A percentile compares a stretch with the other conserved stretches of the same genome.
phyloP scores from a whole-genome alignment of 2,888 invertebrate species.

The Listrodromus nycthemerus region DNA sequence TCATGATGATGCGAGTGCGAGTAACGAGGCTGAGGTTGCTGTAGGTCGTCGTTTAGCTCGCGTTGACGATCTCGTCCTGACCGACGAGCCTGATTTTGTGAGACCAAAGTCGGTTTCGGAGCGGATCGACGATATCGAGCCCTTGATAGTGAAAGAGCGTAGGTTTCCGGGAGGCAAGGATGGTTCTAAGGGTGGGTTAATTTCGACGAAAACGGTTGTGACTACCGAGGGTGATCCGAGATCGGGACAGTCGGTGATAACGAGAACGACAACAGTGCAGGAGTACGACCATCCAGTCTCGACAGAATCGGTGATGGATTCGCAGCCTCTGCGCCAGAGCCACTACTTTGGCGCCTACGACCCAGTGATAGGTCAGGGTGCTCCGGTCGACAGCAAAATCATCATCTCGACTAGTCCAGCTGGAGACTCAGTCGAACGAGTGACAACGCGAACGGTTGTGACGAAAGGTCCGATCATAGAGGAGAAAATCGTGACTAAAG shows the following conservation, averaged over 20 bases:
- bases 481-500: slow-evolving; percentile 31
- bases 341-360: slow-evolving; percentile 67
- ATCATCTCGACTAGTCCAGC: slow-evolving; percentile 37
- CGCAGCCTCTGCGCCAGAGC: slow-evolving; percentile 43
- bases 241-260: slow-evolving; percentile 70
- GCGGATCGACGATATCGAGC: slow-evolving; percentile 70
- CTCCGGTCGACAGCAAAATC: slow-evolving; percentile 40
- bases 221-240: slow-evolving; percentile 71
- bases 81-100: slow-evolving; percentile 57
- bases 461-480: slow-evolving; percentile 58
- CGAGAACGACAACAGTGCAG: slow-evolving; percentile 74
- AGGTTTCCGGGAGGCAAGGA: slow-evolving; percentile 71
- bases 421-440: slow-evolving; percentile 39
- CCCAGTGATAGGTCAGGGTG: slow-evolving; percentile 64
- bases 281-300: slow-evolving; percentile 68
- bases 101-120: slow-evolving; percentile 3
- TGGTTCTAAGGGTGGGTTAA: slow-evolving; percentile 69
- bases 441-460: slow-evolving; percentile 60
- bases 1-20: slow-evolving; percentile 82
- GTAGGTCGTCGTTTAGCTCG: slow-evolving; percentile 75
- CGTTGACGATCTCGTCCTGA: slow-evolving; percentile 60
- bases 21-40: slow-evolving; percentile 81
- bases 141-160: slow-evolving; percentile 73
- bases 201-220: slow-evolving; percentile 73
- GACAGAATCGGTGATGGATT: slow-evolving; percentile 47